These are phyloP conservation scores for Lordiphosa fenestrarum DNA, from an alignment of 2,888 invertebrate species.

Conservation along the genomic window DNA sequence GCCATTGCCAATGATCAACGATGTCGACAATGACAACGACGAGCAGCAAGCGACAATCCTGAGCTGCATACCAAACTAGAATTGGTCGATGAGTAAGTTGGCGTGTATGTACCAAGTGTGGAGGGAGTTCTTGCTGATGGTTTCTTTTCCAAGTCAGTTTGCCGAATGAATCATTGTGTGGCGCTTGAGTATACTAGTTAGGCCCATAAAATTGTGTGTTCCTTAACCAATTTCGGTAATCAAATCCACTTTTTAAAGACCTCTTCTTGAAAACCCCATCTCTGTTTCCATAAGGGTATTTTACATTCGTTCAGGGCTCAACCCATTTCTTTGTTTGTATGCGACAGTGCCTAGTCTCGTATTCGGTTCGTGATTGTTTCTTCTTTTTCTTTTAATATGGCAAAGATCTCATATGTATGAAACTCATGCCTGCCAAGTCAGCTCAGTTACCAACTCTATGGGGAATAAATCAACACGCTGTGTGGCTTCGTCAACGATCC, in stretches of 20 bases:
- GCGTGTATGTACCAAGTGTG: constrained; percentile 21
- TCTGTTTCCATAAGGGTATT: constrained; percentile 33
- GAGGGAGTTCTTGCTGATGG: not conserved
- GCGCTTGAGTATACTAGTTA: not conserved
- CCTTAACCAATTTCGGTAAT: constrained; percentile 11
- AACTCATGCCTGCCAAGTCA: constrained; percentile 15
- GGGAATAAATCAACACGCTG: constrained; percentile 78
- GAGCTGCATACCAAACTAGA: constrained; percentile 71
- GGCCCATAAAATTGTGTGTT: not conserved
- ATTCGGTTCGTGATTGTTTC: constrained; percentile 9
- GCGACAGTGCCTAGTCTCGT: constrained; percentile 8
- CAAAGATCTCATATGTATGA: constrained; percentile 27
- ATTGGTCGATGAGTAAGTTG: constrained; percentile 25
- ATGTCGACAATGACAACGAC: constrained; percentile 67
- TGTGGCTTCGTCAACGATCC: constrained; percentile 75
- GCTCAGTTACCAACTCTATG: constrained; percentile 56
- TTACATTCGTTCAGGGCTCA: constrained; percentile 26
- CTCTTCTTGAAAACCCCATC: not conserved
- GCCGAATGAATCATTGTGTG: constrained; percentile 9
- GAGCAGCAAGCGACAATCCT: constrained; percentile 75
- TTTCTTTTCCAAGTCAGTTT: too few species aligned
- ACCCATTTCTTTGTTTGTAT: constrained; percentile 34
- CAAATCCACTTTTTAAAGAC: constrained; percentile 11
- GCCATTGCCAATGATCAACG: constrained; percentile 63
- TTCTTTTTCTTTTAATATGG: constrained; percentile 39